Evolutionary conservation across 2,113 vertebrate genomes (phyloP), one percentile per base, ranked within the genome.

Genomic region (Rostratula benghalensis): DNA sequence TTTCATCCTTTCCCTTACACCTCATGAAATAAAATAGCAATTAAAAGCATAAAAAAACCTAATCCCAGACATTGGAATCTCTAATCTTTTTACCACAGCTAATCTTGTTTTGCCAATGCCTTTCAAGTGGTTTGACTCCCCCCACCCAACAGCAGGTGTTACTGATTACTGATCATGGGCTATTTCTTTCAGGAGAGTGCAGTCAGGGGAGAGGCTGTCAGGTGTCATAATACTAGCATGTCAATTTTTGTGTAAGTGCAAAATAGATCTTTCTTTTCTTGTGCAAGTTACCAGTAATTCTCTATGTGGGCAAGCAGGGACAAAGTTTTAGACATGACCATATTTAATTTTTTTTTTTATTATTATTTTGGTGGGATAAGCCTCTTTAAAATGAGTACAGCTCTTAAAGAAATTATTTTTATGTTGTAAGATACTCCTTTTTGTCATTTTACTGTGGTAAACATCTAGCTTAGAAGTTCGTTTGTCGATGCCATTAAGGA

Each of bases 51-150:
- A 28, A 64, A n/a, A 68, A 35, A 65, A 63, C 23, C 46, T 93
- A 93, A 94, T 95, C 64, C 39, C 51, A 91, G 80, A 64, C 69
- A 45, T 73, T 94, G 53, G 60, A 92, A 87, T 87, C 92, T 82
- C 77, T 96, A 96, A 97, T 90, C 95, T 94, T 97, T 97, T 95
- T 95, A 96, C 77, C 30, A 20, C 65, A 74, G 73, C 59, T 97
- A 94, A 97, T 96, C 92, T 81, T 91, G 69, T 96, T 96, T 93
- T 84, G 65, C 59, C 95, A 87, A 41, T 93, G 90, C 61, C 45
- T 84, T 81, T 82, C 48, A 79, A 89, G 45, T 78, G 69, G 65
- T 87, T 94, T 79, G 83, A 61, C 18, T 41, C 57, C n/a, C 65
- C 28, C 28, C 1, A 1, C 2, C 25, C 54, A 79, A 11, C 23